Evolutionary conservation across 2,797 vertebrate genomes (phyloP), one percentile per base, ranked within the genome.

Genomic region (Tympanoctomys barrerae): DNA sequence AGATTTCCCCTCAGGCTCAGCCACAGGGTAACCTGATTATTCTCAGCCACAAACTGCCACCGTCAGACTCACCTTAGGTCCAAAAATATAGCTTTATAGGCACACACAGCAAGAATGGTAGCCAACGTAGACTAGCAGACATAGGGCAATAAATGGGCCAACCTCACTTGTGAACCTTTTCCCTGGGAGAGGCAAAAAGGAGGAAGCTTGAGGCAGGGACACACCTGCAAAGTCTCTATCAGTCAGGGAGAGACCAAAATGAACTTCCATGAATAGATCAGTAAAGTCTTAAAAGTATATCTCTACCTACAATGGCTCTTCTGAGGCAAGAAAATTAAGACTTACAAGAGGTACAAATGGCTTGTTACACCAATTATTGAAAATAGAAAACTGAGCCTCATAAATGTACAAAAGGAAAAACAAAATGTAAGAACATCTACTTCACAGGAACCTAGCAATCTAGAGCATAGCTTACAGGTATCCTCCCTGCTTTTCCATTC

Each of bases 101-200:
- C 31, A 87, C 39, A 90, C 10, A 90, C 52, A 87, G 26, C 80
- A 94, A 95, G 33, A 77, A 31, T 88, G 21, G 81, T 62, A 91
- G 89, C 18, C 73, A 96, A 89, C 26, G 54, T 42, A 68, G 61
- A 87, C 87, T 2, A 96, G 64, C 75, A 97, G 85, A 59, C 33
- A 78, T 11, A 31, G 19, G 3, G 13, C 64, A 95, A 91, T 93
- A 96, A 94, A 71, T 91, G 46, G 88, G 31, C 96, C 91, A 94
- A 77, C 10, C 81, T 93, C 68, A 90, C 21, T 59, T 89, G 88
- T 8, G 84, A 96, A 97, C 89, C 97, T 97, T 97, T 97, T 94
- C 89, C 95, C 94, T 93, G 95, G 90, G 95, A 97, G 96, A 94
- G 96, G 95, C 94, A 97, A 93, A 19, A 75, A 75, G 57, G 71